These are phyloP conservation scores for Athene noctua DNA, from an alignment of 2,113 vertebrate species.

Conservation along the genomic window DNA sequence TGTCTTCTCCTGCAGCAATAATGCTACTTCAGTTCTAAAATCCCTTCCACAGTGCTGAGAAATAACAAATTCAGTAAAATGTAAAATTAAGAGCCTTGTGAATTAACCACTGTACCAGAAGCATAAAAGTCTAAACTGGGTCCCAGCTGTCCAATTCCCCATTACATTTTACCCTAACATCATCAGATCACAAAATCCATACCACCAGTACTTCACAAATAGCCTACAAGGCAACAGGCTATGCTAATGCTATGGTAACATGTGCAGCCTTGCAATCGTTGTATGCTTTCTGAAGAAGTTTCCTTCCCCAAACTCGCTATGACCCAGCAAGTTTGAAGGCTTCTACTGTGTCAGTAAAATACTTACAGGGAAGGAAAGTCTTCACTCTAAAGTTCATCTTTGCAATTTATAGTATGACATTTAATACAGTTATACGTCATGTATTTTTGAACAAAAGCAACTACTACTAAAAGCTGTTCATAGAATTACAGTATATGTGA, in stretches of 20 bases:
- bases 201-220: background rate
- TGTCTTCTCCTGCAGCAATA: background rate
- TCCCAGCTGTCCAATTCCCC: background rate
- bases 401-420: background rate
- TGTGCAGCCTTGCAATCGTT: background rate
- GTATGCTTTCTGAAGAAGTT: background rate
- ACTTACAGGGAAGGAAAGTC: background rate
- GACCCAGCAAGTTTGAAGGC: background rate
- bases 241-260: background rate
- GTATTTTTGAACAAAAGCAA: background rate
- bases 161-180: background rate
- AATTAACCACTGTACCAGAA: background rate
- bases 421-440: background rate
- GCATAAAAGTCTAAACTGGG: background rate
- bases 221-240: background rate
- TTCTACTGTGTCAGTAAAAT: background rate
- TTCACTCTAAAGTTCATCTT: background rate
- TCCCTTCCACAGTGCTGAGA: background rate
- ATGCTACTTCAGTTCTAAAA: background rate
- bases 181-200: background rate
- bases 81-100: background rate
- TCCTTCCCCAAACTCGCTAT: background rate
- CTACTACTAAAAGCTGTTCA: background rate
- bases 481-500: background rate
- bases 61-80: background rate